Evolutionary conservation across 2,888 invertebrate genomes (phyloP), one percentile per base, ranked within the genome.

Genomic region (Tipula lateralis): DNA sequence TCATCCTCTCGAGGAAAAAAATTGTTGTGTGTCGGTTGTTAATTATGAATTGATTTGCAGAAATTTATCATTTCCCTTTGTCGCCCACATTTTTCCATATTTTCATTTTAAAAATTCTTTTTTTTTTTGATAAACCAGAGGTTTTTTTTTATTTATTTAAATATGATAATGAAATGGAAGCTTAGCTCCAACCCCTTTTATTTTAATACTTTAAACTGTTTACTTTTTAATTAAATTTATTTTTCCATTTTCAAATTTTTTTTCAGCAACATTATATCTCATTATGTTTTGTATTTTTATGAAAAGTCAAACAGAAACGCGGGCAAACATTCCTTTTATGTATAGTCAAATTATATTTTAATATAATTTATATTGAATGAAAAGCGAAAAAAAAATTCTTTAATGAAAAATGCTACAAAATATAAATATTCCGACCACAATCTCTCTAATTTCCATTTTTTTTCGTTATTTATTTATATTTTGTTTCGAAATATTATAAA

Each of bases 41-140:
- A 66, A 66, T 66, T 66, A 66, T 66, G 66, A 66, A 66, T 66
- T 66, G 66, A 66, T 66, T 66, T 66, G 66, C 66, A 66, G 66
- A 66, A 66, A 66, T 66, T 66, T 66, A 66, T 66, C 66, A 66
- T 66, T 66, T 66, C 66, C 66, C 66, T 66, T 66, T 66, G 24
- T 66, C 66, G 66, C 24, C 24, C 66, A 66, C 66, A 66, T 24
- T 66, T 66, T 66, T 24, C 66, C 66, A 66, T 66, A 66, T 66
- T 66, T 66, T 66, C 66, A 24, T 66, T 36, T 24, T 24, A 9
- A 44, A 44, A 44, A 44, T n/a, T 44, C 16, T 50, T 16, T 36
- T 36, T 36, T 36, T 36, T 36, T 36, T 36, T 36, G 36, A 12
- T 36, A 36, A 44, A 44, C 44, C 44, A 44, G 44, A 66, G 7